Percentiles rank a stretch among this genome's conserved stretches.
These are phyloP conservation scores for Hyphantria cunea DNA, from an alignment of 1,140 invertebrate genomes.

Conservation along the genomic window DNA sequence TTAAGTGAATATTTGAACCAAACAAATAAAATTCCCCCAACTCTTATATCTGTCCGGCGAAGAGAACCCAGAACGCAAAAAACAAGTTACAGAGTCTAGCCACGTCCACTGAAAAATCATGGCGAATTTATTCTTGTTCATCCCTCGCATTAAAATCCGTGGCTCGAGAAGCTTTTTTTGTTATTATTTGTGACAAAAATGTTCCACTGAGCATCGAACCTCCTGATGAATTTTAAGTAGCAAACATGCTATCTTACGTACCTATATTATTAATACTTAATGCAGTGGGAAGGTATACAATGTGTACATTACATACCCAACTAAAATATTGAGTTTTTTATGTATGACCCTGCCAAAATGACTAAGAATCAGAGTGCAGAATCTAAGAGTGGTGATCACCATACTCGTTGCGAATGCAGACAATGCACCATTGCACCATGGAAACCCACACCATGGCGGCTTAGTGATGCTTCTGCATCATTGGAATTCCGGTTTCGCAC, in stretches of 20 bases:
- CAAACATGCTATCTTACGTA: conserved; percentile 2
- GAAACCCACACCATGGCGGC: no score
- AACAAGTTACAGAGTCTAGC: conserved; percentile 53
- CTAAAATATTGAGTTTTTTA: no score
- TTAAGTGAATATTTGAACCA: neutral
- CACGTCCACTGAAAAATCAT: conserved; percentile 58
- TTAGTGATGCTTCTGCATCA: no score
- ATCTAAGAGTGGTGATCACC: no score
- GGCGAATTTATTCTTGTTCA: conserved; percentile 57
- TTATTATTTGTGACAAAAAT: conserved; percentile 46
- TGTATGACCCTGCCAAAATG: no score
- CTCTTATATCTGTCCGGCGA: neutral
- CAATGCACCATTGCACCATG: no score
- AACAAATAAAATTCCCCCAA: neutral
- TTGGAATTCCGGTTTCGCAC: no score
- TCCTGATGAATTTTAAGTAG: conserved; percentile 32
- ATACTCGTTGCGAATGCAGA: no score
- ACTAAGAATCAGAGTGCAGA: no score
- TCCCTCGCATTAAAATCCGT: conserved; percentile 47
- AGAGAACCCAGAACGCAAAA: conserved; percentile 28
- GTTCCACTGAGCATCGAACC: conserved; percentile 25
- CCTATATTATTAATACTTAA: no score
- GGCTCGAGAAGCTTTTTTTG: conserved; percentile 41
- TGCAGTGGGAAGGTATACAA: no score
- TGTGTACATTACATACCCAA: no score